Conservation (phyloP, 2,888 invertebrate species). For the Vesta saturnalis region DNA sequence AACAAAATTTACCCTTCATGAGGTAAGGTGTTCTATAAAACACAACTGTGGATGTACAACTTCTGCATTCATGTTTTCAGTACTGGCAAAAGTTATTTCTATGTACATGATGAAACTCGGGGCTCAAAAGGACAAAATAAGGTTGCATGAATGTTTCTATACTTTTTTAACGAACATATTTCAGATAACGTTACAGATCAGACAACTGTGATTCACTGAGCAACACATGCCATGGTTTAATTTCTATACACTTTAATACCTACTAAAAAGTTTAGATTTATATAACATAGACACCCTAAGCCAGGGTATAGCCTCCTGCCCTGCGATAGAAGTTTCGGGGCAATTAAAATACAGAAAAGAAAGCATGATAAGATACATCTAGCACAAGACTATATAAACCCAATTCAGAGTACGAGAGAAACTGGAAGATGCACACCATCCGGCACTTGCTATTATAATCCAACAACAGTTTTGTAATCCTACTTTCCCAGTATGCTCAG, state of each 20-base stretch:
- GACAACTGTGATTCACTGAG: slow-evolving; percentile 7
- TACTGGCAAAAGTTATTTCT: background rate
- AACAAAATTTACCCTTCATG: slow-evolving; percentile 22
- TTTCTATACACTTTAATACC: no score
- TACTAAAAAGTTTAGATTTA: slow-evolving; percentile 7
- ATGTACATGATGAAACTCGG: background rate
- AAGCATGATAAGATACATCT: slow-evolving; percentile 9
- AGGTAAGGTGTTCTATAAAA: slow-evolving; percentile 21
- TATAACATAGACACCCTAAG: slow-evolving; percentile 2
- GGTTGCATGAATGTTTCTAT: slow-evolving; percentile 11
- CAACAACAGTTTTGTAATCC: no score
- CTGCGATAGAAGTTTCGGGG: background rate
- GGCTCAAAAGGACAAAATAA: slow-evolving; percentile 11
- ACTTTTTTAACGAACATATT: slow-evolving; percentile 16
- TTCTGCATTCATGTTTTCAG: slow-evolving; percentile 13
- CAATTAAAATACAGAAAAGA: background rate
- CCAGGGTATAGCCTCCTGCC: slow-evolving; percentile 2
- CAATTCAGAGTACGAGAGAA: background rate
- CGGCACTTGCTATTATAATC: no score
- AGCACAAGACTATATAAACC: background rate
- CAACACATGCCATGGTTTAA: no score
- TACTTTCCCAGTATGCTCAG: no score
- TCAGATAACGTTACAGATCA: slow-evolving; percentile 15
- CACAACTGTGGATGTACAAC: slow-evolving; percentile 20
- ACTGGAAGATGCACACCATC: no score